Base-by-base conservation (phyloP, 1,140 invertebrate species). In the Aphelenchoides fujianensis region DNA sequence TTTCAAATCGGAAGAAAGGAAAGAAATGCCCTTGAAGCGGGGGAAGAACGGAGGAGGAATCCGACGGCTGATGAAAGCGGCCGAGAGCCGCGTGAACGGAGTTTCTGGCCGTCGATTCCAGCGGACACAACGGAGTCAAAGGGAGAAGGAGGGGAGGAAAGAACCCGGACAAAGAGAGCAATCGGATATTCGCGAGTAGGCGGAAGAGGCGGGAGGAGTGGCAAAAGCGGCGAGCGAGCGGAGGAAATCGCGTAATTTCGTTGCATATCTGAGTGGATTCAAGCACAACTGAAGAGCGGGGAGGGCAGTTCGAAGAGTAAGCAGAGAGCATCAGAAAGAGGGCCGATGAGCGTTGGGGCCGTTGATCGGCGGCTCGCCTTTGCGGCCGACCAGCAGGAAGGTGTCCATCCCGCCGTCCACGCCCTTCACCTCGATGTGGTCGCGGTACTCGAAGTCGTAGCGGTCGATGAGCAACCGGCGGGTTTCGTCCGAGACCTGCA, bases 401-500 rank as follows among this genome's bases (percentile, higher is more conserved):
- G 82, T 83, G 70, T 84, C 82, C 82, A 83, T 83, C 52, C 82
- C 82, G 36, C 74, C 79, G 68, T 83, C 82, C 32, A 83, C 78
- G 19, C 76, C 76, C 66, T 78, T 78, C 16, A 78, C 76, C 72
- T 83, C 82, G 36, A 83, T 83, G 64, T 84, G 83, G 72, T 84
- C 82, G 30, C 82, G 74, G 59, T 78, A 85, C 66, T 83, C 82
- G 70, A 83, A 83, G 48, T 83, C 82, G 70, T 83, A 83, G 27
- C 83, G 77, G 69, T 83, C 82, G 37, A 80, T 71, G 27, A 83
- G 77, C 52, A 82, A 69, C 68, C 84, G 76, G 41, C 80, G 62
- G 34, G 82, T 83, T 28, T 84, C 61, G 30, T 83, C 72, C 3
- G 82, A 84, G 19, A 96, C 90, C 85, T 97, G 93, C 72, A 95